These are phyloP conservation scores for Sphaerophoria taeniata DNA, from an alignment of 2,888 invertebrate genomes.

Conservation along the genomic window DNA sequence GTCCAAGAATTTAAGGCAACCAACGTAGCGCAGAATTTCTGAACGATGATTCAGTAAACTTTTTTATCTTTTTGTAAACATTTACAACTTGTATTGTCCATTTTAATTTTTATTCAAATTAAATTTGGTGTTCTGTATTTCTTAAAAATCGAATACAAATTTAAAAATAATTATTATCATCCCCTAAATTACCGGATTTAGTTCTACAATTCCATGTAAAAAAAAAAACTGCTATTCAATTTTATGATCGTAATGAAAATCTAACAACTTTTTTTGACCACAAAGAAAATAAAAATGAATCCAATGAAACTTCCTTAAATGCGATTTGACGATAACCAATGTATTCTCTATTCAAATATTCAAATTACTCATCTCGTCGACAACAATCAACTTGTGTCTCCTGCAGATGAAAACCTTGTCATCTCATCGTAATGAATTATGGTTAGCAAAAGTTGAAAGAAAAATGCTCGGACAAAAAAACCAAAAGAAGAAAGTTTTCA, in stretches of 20 bases:
- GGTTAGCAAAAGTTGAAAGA: constrained; percentile 2
- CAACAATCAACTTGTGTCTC: constrained; percentile 35
- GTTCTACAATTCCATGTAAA: too few relatives aligned
- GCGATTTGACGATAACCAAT: background rate
- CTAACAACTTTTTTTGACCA: constrained; percentile 37
- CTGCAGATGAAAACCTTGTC: constrained; percentile 32
- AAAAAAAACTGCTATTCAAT: constrained; percentile 15
- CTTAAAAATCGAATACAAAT: too few relatives aligned
- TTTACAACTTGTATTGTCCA: too few relatives aligned
- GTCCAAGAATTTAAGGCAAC: too few relatives aligned
- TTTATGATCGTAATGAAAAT: constrained; percentile 45
- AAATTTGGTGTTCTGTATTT: too few relatives aligned
- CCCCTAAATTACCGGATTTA: too few relatives aligned
- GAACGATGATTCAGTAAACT: too few relatives aligned
- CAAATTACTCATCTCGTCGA: constrained; percentile 56
- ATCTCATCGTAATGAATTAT: constrained; percentile 36
- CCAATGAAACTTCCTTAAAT: constrained; percentile 35
- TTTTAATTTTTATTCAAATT: too few relatives aligned
- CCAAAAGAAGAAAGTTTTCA: background rate
- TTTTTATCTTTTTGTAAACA: too few relatives aligned
- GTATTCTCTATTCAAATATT: constrained; percentile 49
- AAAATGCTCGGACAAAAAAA: constrained; percentile 7
- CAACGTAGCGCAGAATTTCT: too few relatives aligned
- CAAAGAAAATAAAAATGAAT: constrained; percentile 9
- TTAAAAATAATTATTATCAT: too few relatives aligned